These are phyloP conservation scores for Ellobium chinense DNA, from an alignment of 2,888 invertebrate species.

Conservation along the genomic window DNA sequence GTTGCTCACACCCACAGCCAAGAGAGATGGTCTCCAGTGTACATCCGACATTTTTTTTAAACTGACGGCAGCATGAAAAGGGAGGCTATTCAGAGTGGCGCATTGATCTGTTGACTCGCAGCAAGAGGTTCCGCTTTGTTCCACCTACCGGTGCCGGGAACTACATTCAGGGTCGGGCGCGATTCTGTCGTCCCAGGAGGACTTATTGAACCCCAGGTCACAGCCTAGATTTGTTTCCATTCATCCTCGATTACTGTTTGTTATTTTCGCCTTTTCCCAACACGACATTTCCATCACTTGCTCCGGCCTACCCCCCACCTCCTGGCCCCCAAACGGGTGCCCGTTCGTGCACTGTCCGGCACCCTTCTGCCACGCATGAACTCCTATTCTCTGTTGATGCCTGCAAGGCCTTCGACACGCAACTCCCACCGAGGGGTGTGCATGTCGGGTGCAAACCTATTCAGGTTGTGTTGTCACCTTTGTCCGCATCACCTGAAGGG, in stretches of 20 bases:
- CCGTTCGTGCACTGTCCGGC: constrained; percentile 3
- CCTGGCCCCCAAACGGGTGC: no score
- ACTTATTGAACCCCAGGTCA: constrained; percentile 34
- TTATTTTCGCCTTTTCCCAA: constrained; percentile 19
- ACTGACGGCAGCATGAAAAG: not conserved
- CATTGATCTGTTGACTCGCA: constrained; percentile 23
- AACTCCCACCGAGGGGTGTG: not conserved
- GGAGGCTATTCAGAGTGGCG: not conserved
- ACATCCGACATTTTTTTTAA: constrained; percentile 4
- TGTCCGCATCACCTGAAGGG: not conserved
- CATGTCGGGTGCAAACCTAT: not conserved
- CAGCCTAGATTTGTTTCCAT: constrained; percentile 16
- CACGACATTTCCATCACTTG: constrained; percentile 38
- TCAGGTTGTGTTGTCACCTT: not conserved
- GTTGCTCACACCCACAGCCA: not conserved
- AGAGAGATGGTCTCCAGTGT: not conserved
- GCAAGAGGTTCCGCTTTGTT: constrained; percentile 22
- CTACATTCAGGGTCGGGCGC: not conserved
- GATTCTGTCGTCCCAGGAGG: not conserved
- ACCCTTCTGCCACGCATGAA: not conserved
- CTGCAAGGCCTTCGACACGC: not conserved
- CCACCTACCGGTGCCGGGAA: not conserved
- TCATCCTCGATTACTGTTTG: not conserved
- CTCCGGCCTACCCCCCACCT: no score
- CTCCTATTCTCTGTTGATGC: not conserved